Evolutionary conservation across 2,888 invertebrate species (phyloP).

Genomic region (Cyaniris semiargus): DNA sequence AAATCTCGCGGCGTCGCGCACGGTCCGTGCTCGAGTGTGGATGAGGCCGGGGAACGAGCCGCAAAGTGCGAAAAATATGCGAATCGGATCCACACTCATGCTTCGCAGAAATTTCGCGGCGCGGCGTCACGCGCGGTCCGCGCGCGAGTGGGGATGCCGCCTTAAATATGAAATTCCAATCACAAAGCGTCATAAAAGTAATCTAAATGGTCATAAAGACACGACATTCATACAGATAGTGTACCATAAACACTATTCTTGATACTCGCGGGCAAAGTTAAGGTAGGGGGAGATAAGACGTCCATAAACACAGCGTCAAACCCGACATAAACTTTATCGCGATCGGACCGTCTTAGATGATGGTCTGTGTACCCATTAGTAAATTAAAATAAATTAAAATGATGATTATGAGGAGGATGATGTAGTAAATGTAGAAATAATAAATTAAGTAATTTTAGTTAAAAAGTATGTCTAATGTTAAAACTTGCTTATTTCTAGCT

Average conservation of each 20-base stretch:
- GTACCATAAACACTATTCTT: slow-evolving; percentile 35
- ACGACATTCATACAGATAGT: slow-evolving; percentile 3
- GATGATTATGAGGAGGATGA: neutral
- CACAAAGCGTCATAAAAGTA: neutral
- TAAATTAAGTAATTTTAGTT: no score
- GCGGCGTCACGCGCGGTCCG: no score
- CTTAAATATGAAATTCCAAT: slow-evolving; percentile 1
- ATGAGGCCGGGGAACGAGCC: no score
- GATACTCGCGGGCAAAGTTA: slow-evolving; percentile 37
- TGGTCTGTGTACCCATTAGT: neutral
- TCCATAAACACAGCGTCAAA: slow-evolving; percentile 46
- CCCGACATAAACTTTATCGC: slow-evolving; percentile 46
- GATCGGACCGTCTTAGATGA: slow-evolving; percentile 33
- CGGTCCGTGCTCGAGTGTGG: no score
- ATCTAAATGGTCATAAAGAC: slow-evolving; percentile 8
- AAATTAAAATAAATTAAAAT: neutral
- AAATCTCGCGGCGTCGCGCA: no score
- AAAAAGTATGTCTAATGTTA: no score
- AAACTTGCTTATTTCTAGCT: no score
- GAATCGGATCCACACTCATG: no score
- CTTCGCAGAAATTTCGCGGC: no score
- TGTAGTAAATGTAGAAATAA: no score
- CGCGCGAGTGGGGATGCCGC: no score
- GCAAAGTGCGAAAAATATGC: no score
- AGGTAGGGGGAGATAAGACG: slow-evolving; percentile 45